Conservation (phyloP, 2,113 vertebrate genomes). For the Megalops atlanticus region DNA sequence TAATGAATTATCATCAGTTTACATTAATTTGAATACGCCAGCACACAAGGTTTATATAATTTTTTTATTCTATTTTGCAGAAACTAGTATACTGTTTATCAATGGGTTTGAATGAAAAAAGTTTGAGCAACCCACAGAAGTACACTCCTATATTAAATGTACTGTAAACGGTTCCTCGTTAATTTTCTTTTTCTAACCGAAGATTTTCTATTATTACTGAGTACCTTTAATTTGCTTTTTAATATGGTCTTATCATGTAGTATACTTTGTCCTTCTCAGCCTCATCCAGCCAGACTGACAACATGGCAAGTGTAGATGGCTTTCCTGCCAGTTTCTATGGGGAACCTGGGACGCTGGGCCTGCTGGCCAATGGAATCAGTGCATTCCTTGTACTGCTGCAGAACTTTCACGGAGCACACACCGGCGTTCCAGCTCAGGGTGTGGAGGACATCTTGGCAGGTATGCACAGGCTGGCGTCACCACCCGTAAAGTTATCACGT, state of each 20-base stretch:
- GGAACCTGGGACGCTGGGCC: slow-evolving; percentile 82
- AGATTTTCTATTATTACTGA: no score
- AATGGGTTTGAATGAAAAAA: background rate
- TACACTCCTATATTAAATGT: no score
- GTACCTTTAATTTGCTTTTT: no score
- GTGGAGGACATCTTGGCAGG: slow-evolving; percentile 83
- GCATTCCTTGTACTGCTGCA: slow-evolving; percentile 84
- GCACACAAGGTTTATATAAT: no score
- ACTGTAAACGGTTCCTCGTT: no score
- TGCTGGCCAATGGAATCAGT: slow-evolving; percentile 83
- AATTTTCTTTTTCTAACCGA: no score
- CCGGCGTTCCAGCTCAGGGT: slow-evolving; percentile 56
- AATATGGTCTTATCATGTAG: no score
- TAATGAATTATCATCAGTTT: no score
- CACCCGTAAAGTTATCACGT: no score
- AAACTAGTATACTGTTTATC: background rate
- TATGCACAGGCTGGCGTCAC: slow-evolving; percentile 42
- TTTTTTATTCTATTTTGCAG: background rate
- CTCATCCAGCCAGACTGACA: slow-evolving; percentile 3
- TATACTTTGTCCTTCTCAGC: no score
- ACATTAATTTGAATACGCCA: no score
- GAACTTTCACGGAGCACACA: slow-evolving; percentile 72
- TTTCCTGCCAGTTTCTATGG: slow-evolving; percentile 89
- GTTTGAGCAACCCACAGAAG: background rate
- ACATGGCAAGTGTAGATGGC: slow-evolving; percentile 68